phyloP scores from a whole-genome alignment of 35 echinoderm and acorn worm species.

The Amphiura filiformis region DNA sequence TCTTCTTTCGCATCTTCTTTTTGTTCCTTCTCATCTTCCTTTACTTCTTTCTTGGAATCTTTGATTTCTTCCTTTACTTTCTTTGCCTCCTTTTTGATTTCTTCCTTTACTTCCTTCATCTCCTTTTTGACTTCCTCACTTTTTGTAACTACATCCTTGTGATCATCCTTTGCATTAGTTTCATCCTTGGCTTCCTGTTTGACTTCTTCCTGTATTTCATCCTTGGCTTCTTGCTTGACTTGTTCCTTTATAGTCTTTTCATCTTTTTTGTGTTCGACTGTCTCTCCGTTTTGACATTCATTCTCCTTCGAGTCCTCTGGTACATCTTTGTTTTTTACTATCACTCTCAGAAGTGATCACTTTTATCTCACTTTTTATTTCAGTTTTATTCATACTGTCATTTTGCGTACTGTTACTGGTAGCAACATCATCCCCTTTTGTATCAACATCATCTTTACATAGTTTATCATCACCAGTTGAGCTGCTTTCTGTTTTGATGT shows the following conservation, averaged over 20 bases:
- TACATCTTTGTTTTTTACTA: background rate
- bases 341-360: too few relatives aligned
- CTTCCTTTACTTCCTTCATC: background rate
- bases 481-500: background rate
- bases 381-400: background rate
- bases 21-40: too few relatives aligned
- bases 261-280: background rate
- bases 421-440: background rate
- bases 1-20: background rate
- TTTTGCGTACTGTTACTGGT: too few relatives aligned
- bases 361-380: background rate
- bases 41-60: background rate
- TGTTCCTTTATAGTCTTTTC: slow-evolving; percentile 3
- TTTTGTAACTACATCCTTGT: too few relatives aligned
- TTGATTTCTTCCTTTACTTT: background rate
- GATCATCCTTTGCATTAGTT: background rate
- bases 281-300: background rate
- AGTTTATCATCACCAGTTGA: background rate
- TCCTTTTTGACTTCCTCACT: too few relatives aligned
- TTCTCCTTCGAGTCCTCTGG: background rate
- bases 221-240: background rate
- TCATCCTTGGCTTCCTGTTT: background rate
- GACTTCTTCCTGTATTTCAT: background rate
- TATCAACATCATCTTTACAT: background rate
- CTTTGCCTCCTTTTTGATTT: background rate